Evolutionary conservation across 2,113 vertebrate species (phyloP), one percentile per base, ranked within the genome.

Genomic region (Alces alces): DNA sequence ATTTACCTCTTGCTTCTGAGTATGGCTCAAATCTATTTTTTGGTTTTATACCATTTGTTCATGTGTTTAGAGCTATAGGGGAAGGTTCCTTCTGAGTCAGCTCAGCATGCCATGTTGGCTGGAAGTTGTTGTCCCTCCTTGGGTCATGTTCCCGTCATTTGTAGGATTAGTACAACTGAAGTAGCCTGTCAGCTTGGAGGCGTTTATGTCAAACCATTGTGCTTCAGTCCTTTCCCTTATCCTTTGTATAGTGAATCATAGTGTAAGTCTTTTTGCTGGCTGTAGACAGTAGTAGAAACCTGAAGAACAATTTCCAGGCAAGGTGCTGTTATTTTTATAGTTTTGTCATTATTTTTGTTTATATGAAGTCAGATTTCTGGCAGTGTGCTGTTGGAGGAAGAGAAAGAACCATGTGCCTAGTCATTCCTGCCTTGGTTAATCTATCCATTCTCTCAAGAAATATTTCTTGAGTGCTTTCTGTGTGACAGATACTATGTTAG

Each of bases 1-100:
- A 43, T 93, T 90, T 86, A 43, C 17, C 66, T 88, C 45, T 61
- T 95, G 91, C 57, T 92, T 97, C 92, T 86, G 45, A 92, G 15
- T 92, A 30, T 45, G 52, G 45, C 57, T 93, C 39, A 85, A 85
- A 47, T 82, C 45, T 54, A 19, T 25, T 58, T 82, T 64, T 76
- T 84, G 17, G n/a, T 64, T 43, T 58, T 23, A 30, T 16, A 47
- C 91, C 28, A 80, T 76, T n/a, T 92, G 90, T 94, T 61, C 36
- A 84, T 2, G 3, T 70, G 36, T 84, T 84, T 97, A 55, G 54
- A 86, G 33, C 52, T 76, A 15, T 28, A 60, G 33, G 43, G n/a
- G 50, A 82, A 36, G n/a, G 61, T 55, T 80, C 43, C 36, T 87
- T 89, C 23, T 78, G 47, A 23, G 36, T 47, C 47, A 36, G 43